Percentiles rank a stretch among this genome's conserved stretches.
Conservation (phyloP, 1,140 invertebrate species). For the Drosophila grimshawi region DNA sequence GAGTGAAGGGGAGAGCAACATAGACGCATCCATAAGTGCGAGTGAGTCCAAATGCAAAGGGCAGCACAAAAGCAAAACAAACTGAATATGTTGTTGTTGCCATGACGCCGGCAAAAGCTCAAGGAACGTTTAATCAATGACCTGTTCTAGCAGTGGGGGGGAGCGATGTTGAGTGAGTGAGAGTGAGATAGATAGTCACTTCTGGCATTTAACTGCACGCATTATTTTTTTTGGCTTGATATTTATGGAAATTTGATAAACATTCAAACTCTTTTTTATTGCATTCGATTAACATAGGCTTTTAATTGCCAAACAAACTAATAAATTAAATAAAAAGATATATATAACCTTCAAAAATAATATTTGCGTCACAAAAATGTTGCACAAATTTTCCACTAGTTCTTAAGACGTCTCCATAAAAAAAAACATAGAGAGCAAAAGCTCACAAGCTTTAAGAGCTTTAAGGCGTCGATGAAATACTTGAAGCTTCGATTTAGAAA, state of each 20-base stretch:
- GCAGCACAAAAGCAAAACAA: conserved; percentile 42
- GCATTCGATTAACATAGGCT: conserved; percentile 47
- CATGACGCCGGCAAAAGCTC: conserved; percentile 52
- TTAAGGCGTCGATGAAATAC: no score
- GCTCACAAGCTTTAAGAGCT: no score
- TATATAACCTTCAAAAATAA: background rate
- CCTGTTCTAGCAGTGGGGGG: background rate
- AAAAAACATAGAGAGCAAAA: background rate
- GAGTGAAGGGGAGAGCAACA: background rate
- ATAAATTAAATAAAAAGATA: background rate
- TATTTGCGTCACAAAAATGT: no score
- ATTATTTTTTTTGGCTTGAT: conserved; percentile 36
- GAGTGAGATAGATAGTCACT: background rate
- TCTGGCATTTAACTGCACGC: conserved; percentile 34
- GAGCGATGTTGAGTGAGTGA: background rate
- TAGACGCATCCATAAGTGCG: conserved; percentile 8
- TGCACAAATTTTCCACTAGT: no score
- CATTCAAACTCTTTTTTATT: conserved; percentile 48
- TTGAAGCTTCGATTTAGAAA: no score
- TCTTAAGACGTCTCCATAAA: background rate
- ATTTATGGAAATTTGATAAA: conserved; percentile 76
- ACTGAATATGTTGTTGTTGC: conserved; percentile 47
- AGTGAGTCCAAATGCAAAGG: conserved; percentile 49
- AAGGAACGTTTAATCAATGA: conserved; percentile 75
- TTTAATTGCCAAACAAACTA: conserved; percentile 28